Evolutionary conservation across 2,113 vertebrate species (phyloP).

Genomic region (Nibea coibor): DNA sequence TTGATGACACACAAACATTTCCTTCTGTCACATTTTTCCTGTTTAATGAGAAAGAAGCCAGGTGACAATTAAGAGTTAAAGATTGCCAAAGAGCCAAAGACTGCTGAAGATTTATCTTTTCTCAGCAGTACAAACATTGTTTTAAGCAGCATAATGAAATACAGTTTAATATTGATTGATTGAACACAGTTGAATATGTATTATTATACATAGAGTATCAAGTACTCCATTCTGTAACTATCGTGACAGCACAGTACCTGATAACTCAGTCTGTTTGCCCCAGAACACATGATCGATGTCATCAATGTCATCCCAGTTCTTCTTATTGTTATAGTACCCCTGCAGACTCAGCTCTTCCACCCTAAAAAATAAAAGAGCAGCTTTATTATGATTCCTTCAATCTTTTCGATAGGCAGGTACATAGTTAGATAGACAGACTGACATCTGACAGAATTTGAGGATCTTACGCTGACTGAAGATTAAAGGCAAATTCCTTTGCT

Average conservation of each 20-base stretch:
- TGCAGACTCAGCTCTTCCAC: conserved; percentile 64
- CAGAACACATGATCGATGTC: conserved; percentile 56
- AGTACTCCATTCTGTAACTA: not conserved
- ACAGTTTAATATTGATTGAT: not conserved
- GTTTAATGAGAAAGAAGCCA: too few species aligned
- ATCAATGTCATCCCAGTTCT: conserved; percentile 58
- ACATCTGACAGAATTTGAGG: not conserved
- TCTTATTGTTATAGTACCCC: conserved; percentile 6
- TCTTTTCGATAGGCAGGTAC: not conserved
- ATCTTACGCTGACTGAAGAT: conserved; percentile 38
- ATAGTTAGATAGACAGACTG: too few species aligned
- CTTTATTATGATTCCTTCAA: not conserved
- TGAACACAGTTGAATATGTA: not conserved
- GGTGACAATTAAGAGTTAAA: not conserved
- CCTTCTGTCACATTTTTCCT: not conserved
- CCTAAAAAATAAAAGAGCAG: conserved; percentile 40
- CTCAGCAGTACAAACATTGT: not conserved
- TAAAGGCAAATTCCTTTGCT: conserved; percentile 44
- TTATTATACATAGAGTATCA: not conserved
- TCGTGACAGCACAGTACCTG: conserved; percentile 46
- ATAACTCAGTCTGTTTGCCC: conserved; percentile 51
- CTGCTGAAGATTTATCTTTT: not conserved
- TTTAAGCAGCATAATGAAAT: not conserved
- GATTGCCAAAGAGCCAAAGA: too few species aligned
- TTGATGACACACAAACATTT: not conserved